A percentile compares a stretch with the other conserved stretches of the same genome.
phyloP scores from a whole-genome alignment of 2,888 invertebrate species.

The Cartodere bifasciata region DNA sequence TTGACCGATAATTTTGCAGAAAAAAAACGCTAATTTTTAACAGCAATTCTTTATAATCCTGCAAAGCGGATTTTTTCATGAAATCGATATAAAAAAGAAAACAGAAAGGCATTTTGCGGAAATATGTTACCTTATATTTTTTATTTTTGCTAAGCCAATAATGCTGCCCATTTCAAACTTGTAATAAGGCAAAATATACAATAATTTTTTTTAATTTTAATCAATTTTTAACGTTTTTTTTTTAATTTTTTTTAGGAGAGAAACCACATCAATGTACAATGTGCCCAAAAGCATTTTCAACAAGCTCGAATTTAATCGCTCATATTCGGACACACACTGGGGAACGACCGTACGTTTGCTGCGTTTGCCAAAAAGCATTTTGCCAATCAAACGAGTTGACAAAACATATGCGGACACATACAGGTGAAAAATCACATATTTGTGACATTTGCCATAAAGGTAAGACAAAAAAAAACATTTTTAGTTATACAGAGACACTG shows the following conservation, averaged over 20 bases:
- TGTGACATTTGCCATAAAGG: constrained; percentile 37
- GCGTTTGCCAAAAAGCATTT: constrained; percentile 36
- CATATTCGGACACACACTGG: constrained; percentile 37
- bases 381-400: constrained; percentile 36
- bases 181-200: neutral
- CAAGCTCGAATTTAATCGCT: constrained; percentile 37
- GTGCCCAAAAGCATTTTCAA: constrained; percentile 36
- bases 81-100: too few relatives aligned
- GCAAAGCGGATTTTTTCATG: too few relatives aligned
- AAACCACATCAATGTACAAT: constrained; percentile 35
- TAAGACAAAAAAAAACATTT: too few relatives aligned
- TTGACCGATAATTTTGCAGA: too few relatives aligned
- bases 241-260: constrained; percentile 26
- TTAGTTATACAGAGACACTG: too few relatives aligned
- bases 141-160: too few relatives aligned
- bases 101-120: too few relatives aligned
- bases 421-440: constrained; percentile 36
- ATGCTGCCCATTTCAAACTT: too few relatives aligned
- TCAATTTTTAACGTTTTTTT: constrained; percentile 2
- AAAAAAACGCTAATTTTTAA: too few relatives aligned
- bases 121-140: too few relatives aligned
- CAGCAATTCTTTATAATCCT: too few relatives aligned
- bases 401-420: constrained; percentile 36
- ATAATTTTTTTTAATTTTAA: constrained; percentile 6
- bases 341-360: constrained; percentile 35